Conservation (phyloP, 1,140 invertebrate genomes). For the Pseudomyrmex pallidus region DNA sequence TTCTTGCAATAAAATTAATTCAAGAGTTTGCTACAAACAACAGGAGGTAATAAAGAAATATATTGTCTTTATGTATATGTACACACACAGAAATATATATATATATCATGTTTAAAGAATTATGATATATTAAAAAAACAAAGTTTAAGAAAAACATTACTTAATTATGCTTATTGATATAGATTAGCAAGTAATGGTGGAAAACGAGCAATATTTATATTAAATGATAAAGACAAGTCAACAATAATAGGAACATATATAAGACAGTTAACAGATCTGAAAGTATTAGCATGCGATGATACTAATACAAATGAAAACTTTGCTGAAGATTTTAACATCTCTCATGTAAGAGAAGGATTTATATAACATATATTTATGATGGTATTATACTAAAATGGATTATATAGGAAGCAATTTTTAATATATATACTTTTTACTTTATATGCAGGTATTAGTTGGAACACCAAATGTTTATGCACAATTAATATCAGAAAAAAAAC, state of each 20-base stretch:
- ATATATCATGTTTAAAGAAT: not conserved
- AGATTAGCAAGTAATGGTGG: conserved; percentile 78
- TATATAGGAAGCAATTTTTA: conserved; percentile 62
- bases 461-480: conserved; percentile 88
- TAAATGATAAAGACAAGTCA: conserved; percentile 86
- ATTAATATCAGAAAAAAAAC: conserved; percentile 85
- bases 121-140: conserved; percentile 68
- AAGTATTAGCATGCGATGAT: conserved; percentile 74
- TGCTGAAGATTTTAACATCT: conserved; percentile 66
- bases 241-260: conserved; percentile 86
- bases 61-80: not conserved
- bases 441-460: conserved; percentile 88
- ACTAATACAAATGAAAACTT: conserved; percentile 63
- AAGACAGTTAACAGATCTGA: conserved; percentile 82
- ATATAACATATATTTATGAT: conserved; percentile 71
- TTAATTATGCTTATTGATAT: conserved; percentile 71
- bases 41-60: conserved; percentile 77
- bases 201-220: conserved; percentile 86
- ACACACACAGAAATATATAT: not conserved
- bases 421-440: conserved; percentile 57
- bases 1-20: conserved; percentile 94
- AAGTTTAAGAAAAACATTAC: not conserved
- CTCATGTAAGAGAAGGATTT: conserved; percentile 79
- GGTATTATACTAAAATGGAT: conserved; percentile 68
- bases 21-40: conserved; percentile 89